A percentile compares a stretch with the other conserved stretches of the same genome.
phyloP scores from a whole-genome alignment of 37 sponge, comb jelly and placozoan species.

The Petrosia ficiformis region DNA sequence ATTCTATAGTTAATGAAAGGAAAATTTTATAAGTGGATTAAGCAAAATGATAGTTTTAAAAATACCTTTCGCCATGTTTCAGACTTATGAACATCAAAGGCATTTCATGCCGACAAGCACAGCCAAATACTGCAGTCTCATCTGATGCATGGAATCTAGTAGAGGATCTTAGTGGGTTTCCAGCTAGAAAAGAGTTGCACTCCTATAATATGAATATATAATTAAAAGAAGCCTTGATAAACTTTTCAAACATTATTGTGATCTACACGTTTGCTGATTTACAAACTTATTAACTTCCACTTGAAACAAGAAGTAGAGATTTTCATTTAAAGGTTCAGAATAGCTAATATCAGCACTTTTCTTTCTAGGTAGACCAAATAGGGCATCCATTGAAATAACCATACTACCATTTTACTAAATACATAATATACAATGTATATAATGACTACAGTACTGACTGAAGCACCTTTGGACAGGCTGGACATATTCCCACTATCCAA shows the following conservation, averaged over 20 bases:
- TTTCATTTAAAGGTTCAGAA: conserved; percentile 8
- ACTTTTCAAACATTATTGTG: neutral
- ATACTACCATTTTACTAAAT: neutral
- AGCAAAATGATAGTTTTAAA: conserved; percentile 3
- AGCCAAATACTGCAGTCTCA: conserved; percentile 36
- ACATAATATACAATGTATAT: neutral
- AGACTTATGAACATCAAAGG: conserved; percentile 17
- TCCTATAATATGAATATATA: conserved; percentile 4
- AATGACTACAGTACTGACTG: neutral
- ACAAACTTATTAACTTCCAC: conserved; percentile 9
- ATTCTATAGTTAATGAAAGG: neutral
- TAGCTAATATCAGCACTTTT: conserved; percentile 10
- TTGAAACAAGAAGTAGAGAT: conserved; percentile 9
- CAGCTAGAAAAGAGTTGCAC: conserved; percentile 24
- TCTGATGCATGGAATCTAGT: conserved; percentile 21
- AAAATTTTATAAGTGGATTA: neutral
- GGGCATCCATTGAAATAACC: conserved; percentile 27
- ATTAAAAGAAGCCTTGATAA: neutral
- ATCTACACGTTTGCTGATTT: neutral
- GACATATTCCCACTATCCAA: conserved; percentile 25
- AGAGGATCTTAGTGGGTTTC: conserved; percentile 6
- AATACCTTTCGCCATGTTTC: conserved; percentile 29
- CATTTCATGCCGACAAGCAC: conserved; percentile 42
- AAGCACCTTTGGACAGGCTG: conserved; percentile 18
- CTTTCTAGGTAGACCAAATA: conserved; percentile 31